Evolutionary conservation across 2,888 invertebrate species (phyloP), one percentile per base, ranked within the genome.

Genomic region (Diogma glabrata): DNA sequence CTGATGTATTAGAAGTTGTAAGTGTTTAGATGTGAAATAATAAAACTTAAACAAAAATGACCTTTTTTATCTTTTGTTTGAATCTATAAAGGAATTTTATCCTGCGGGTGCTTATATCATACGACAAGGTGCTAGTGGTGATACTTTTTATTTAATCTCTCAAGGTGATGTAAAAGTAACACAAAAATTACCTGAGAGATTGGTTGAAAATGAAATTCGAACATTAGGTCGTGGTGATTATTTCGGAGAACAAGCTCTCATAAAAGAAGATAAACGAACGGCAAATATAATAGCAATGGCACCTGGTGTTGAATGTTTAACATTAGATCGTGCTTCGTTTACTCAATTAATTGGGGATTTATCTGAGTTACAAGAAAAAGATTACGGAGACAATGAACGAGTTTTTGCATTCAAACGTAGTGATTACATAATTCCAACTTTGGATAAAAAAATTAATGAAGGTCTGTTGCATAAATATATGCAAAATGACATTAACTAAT

Each of bases 211-310:
- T 51, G 76, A 82, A 26, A 79, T 92, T 23, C 80, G 87, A 1
- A 74, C 75, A 1, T 73, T 90, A 12, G 72, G 75, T 9, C 77
- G 82, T 43, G 92, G 92, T 0, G 82, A 89, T 56, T 93, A 86
- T 67, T 93, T 93, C 64, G 93, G 93, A 0, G 92, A 93, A 64
- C 82, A 87, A 62, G 92, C 93, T 2, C 72, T 93, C 49, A 74
- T 89, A 52, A 84, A 86, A 62, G 90, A 92, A 61, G 91, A 92
- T 63, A 82, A 85, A 50, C 75, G 95, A 40, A 87, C 94, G 26
- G 95, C 95, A 6, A 92, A 90, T 55, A 90, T 93, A 23, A 88
- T 88, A n/a, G 94, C 95, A 0, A 74, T 87, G 61, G 77, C 82
- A 50, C 79, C 92, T 33, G 80, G 91, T 53, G 81, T 91, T 55